A percentile compares a stretch with the other conserved stretches of the same genome.
Conservation (phyloP, 1,140 invertebrate genomes). For the Euwallacea fornicatus region DNA sequence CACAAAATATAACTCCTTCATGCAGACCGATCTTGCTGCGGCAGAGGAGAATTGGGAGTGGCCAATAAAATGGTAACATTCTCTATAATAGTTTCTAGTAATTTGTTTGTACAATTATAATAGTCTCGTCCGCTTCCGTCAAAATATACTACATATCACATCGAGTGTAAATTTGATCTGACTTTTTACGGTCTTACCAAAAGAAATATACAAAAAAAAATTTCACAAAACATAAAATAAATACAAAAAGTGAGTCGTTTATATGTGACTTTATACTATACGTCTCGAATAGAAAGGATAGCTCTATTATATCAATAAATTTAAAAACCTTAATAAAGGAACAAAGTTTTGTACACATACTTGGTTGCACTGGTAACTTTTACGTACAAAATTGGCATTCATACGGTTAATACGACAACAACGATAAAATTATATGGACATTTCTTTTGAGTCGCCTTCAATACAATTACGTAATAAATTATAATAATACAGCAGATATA, state of each 20-base stretch:
- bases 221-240: slow-evolving; percentile 14
- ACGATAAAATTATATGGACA: slow-evolving; percentile 41
- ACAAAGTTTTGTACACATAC: slow-evolving; percentile 51
- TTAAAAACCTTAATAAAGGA: slow-evolving; percentile 44
- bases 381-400: slow-evolving; percentile 51
- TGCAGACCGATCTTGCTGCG: background rate
- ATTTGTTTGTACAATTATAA: slow-evolving; percentile 3
- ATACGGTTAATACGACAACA: slow-evolving; percentile 41
- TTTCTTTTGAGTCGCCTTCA: background rate
- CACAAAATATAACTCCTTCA: background rate
- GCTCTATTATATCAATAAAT: slow-evolving; percentile 36
- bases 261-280: slow-evolving; percentile 37
- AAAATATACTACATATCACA: slow-evolving; percentile 28
- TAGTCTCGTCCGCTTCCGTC: slow-evolving; percentile 8
- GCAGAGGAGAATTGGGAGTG: no score
- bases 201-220: slow-evolving; percentile 19
- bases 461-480: no score
- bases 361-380: slow-evolving; percentile 53
- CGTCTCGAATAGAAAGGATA: slow-evolving; percentile 41
- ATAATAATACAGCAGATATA: slow-evolving; percentile 24
- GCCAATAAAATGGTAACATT: background rate
- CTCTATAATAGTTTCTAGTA: slow-evolving; percentile 1
- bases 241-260: slow-evolving; percentile 16
- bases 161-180: slow-evolving; percentile 29
- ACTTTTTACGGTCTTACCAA: slow-evolving; percentile 10